These are phyloP conservation scores for Clavelina lepadiformis DNA, from an alignment of 23 tunicate genomes.

Conservation along the genomic window DNA sequence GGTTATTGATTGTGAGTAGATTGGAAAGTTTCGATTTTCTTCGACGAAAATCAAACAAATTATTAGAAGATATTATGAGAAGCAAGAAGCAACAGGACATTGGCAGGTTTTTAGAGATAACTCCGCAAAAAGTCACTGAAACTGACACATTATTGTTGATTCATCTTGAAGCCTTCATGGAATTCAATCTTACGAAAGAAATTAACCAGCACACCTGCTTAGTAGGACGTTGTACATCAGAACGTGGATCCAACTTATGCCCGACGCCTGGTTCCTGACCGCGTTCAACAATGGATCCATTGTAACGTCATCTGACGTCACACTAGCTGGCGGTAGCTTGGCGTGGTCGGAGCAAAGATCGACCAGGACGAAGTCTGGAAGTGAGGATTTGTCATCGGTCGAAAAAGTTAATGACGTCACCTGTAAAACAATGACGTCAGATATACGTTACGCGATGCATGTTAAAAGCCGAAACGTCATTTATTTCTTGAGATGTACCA, in stretches of 20 bases:
- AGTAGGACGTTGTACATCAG: slow-evolving; percentile 54
- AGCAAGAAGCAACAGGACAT: too few species aligned
- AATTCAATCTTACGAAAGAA: too few species aligned
- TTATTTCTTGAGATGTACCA: background rate
- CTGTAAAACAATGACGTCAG: slow-evolving; percentile 1
- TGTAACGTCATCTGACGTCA: slow-evolving; percentile 33
- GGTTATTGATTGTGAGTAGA: too few species aligned
- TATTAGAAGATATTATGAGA: too few species aligned
- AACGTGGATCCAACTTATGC: slow-evolving; percentile 65
- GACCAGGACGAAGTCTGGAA: slow-evolving; percentile 65
- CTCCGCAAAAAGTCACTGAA: too few species aligned
- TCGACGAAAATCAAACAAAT: too few species aligned
- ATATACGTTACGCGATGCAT: background rate
- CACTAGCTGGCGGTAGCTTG: slow-evolving; percentile 16
- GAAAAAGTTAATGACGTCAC: slow-evolving; percentile 33
- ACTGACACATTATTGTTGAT: too few species aligned
- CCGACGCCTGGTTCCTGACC: slow-evolving; percentile 15
- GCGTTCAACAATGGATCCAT: slow-evolving; percentile 35
- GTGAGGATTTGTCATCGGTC: slow-evolving; percentile 36
- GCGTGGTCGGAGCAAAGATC: slow-evolving; percentile 57
- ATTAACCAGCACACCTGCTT: slow-evolving; percentile 38
- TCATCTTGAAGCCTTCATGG: too few species aligned
- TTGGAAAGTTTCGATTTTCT: too few species aligned
- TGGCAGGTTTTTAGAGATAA: too few species aligned
- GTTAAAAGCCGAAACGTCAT: too few species aligned